Conservation (phyloP, 2,113 vertebrate species). For the Ptychochromis oligacanthus region DNA sequence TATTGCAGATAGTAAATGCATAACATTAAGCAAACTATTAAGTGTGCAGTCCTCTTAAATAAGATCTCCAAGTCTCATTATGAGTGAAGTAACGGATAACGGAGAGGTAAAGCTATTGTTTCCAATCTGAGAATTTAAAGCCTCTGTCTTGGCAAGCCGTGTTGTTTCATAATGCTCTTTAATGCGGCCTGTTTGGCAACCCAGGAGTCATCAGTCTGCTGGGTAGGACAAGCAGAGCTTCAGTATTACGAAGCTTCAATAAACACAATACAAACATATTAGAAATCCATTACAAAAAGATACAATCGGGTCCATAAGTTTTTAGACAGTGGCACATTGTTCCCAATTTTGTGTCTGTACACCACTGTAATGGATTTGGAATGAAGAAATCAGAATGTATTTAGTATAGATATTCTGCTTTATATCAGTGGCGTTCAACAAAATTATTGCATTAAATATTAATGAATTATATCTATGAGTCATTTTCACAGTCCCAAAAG, state of each 20-base stretch:
- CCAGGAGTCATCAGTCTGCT: slow-evolving; percentile 2
- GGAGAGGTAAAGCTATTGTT: slow-evolving; percentile 30
- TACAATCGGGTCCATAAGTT: no score
- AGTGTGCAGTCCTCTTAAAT: background rate
- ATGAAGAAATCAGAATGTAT: background rate
- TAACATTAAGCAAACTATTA: background rate
- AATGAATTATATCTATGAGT: background rate
- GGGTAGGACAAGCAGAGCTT: background rate
- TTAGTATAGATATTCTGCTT: background rate
- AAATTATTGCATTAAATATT: no score
- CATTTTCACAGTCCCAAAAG: no score
- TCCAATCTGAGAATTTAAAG: slow-evolving; percentile 25
- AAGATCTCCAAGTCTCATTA: background rate
- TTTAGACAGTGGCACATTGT: no score
- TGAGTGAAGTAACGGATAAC: slow-evolving; percentile 13
- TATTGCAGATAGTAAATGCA: background rate
- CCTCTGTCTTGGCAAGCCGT: slow-evolving; percentile 38
- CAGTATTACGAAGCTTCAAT: background rate
- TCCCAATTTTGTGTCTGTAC: background rate
- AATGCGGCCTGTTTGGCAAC: slow-evolving; percentile 36
- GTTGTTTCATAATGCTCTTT: slow-evolving; percentile 48
- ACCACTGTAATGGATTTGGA: background rate
- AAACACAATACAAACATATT: background rate
- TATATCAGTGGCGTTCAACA: rapidly evolving
- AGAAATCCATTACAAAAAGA: background rate